phyloP scores from a whole-genome alignment of 2,888 invertebrate genomes.

The Drosophila putrida region DNA sequence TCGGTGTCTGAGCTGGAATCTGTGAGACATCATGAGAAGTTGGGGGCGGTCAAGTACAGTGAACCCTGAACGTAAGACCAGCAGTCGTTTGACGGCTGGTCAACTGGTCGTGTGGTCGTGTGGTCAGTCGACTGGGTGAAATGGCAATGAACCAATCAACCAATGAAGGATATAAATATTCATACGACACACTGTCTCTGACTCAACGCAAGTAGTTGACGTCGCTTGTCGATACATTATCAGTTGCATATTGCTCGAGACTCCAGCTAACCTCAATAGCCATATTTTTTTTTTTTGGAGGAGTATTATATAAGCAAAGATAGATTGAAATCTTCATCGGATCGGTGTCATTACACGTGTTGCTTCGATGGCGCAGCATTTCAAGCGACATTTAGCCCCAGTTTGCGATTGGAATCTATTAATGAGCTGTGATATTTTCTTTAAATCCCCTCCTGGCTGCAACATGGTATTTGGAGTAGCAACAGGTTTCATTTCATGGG shows the following conservation, averaged over 20 bases:
- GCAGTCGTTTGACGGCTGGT: slow-evolving; percentile 37
- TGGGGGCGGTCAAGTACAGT: slow-evolving; percentile 49
- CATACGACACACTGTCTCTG: slow-evolving; percentile 27
- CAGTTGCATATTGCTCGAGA: slow-evolving; percentile 1
- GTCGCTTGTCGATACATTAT: slow-evolving; percentile 9
- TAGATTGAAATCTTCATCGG: slow-evolving; percentile 46
- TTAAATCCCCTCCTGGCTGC: slow-evolving; percentile 4
- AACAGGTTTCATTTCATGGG: slow-evolving; percentile 69
- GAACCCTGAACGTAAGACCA: slow-evolving; percentile 60
- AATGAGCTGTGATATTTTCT: slow-evolving; percentile 73
- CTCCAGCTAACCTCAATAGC: slow-evolving; percentile 40
- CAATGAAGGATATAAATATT: slow-evolving; percentile 30
- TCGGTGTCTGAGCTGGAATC: neutral
- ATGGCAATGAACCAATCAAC: slow-evolving; percentile 68
- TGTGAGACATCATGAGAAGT: neutral
- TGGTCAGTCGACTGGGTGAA: slow-evolving; percentile 59
- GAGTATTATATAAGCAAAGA: slow-evolving; percentile 37
- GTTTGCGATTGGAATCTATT: slow-evolving; percentile 68
- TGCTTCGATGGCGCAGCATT: slow-evolving; percentile 37
- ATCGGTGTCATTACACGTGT: slow-evolving; percentile 62
- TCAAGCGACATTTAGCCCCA: slow-evolving; percentile 68
- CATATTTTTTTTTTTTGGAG: too few species aligned
- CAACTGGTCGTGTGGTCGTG: slow-evolving; percentile 4
- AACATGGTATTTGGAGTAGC: neutral
- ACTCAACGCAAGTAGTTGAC: slow-evolving; percentile 48